A percentile compares a stretch with the other conserved stretches of the same genome.
Evolutionary conservation across 2,113 vertebrate genomes (phyloP).

Genomic region (Conger conger): DNA sequence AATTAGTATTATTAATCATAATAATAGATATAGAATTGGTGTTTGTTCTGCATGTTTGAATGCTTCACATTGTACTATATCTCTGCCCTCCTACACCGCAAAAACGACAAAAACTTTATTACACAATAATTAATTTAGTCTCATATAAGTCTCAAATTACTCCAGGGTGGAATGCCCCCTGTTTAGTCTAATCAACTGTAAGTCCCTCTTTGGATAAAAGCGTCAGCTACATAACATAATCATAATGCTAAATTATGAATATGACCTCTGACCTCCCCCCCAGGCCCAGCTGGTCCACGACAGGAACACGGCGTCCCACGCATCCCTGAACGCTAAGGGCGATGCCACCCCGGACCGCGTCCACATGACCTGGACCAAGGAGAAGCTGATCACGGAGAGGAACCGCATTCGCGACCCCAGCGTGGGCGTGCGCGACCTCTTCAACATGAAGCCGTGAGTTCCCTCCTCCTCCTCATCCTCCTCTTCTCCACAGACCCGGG

Average conservation of each 20-base stretch:
- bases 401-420: slow-evolving; percentile 74
- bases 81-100: too few species aligned
- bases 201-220: too few species aligned
- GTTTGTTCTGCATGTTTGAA: not conserved
- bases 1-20: too few species aligned
- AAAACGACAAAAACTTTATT: too few species aligned
- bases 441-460: slow-evolving; percentile 95
- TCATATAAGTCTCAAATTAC: too few species aligned
- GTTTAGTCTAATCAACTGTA: too few species aligned
- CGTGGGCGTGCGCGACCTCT: slow-evolving; percentile 82
- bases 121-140: too few species aligned
- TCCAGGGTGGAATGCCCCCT: too few species aligned
- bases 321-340: slow-evolving; percentile 59
- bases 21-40: not conserved
- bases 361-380: slow-evolving; percentile 98
- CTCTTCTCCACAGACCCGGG: too few species aligned
- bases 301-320: slow-evolving; percentile 84
- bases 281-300: slow-evolving; percentile 95
- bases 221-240: not conserved
- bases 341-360: slow-evolving; percentile 72
- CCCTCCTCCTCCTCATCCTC: too few species aligned
- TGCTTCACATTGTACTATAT: too few species aligned
- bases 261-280: not conserved
- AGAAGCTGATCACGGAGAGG: slow-evolving; percentile 82
- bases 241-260: too few species aligned